These are phyloP conservation scores for Trichonephila clavata DNA, from an alignment of 1,140 invertebrate genomes.

Conservation along the genomic window DNA sequence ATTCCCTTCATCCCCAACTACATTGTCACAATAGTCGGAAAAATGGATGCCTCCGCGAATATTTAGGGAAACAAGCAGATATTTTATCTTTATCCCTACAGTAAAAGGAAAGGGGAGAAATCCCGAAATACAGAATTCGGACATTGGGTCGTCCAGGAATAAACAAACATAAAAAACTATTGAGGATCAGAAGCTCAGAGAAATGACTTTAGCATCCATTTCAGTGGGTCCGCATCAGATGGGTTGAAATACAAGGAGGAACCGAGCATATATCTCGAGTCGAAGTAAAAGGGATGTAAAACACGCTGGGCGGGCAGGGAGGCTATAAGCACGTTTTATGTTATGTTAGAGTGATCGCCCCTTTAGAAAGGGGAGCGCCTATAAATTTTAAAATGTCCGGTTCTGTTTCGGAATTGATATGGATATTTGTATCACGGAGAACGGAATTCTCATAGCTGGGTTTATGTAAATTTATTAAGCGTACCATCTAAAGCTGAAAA, in stretches of 20 bases:
- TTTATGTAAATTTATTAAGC: no score
- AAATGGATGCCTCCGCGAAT: neutral
- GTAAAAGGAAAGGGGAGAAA: neutral
- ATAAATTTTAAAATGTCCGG: neutral
- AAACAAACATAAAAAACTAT: neutral
- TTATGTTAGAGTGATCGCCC: conserved; percentile 21
- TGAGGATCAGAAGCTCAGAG: neutral
- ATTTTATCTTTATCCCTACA: neutral
- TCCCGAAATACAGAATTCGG: neutral
- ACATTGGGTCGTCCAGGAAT: neutral
- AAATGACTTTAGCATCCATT: conserved; percentile 38
- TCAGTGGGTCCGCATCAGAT: conserved; percentile 14
- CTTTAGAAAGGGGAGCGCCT: neutral
- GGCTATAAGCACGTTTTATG: conserved; percentile 29
- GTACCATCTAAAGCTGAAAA: no score
- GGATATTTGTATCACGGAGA: neutral
- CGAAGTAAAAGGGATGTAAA: conserved; percentile 11
- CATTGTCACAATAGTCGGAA: neutral
- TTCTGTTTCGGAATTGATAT: neutral
- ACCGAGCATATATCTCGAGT: neutral
- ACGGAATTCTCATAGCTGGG: neutral
- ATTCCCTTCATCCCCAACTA: neutral
- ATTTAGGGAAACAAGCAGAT: neutral
- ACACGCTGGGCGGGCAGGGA: neutral
- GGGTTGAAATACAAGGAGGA: neutral